phyloP scores from a whole-genome alignment of 1,140 invertebrate species.

The Leptinotarsa lineolata region DNA sequence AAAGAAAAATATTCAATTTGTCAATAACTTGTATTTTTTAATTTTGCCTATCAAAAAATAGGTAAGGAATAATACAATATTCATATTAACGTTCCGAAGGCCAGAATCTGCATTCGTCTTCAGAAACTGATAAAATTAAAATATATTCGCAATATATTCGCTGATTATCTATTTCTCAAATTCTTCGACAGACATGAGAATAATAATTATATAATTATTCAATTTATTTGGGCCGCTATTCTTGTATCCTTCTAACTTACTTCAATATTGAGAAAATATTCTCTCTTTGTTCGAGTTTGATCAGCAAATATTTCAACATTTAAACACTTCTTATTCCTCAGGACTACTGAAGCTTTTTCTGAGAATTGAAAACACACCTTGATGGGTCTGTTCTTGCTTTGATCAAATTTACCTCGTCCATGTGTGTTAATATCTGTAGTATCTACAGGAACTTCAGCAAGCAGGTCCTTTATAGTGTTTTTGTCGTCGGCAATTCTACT shows the following conservation, averaged over 20 bases:
- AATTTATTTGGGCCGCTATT: not conserved
- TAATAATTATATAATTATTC: not conserved
- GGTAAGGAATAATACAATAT: no score
- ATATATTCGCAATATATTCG: no score
- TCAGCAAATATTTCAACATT: constrained; percentile 6
- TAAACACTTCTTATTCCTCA: not conserved
- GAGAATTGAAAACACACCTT: not conserved
- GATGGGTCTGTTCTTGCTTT: constrained; percentile 1
- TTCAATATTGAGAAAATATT: not conserved
- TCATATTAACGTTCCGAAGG: no score
- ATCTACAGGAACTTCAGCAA: not conserved
- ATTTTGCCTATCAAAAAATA: no score
- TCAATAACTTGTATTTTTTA: no score
- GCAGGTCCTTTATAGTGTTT: not conserved
- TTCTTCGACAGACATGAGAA: no score
- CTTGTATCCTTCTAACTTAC: not conserved
- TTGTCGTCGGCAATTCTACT: not conserved
- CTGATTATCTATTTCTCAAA: no score
- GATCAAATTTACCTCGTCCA: constrained; percentile 7
- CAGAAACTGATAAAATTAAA: no score
- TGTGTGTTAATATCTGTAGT: no score
- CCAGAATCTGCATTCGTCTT: no score
- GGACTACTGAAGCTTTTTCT: not conserved
- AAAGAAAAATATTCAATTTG: no score
- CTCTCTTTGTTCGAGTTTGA: not conserved